Base-by-base conservation (phyloP, 2,797 vertebrate species). In the Brachyalestes nurse region DNA sequence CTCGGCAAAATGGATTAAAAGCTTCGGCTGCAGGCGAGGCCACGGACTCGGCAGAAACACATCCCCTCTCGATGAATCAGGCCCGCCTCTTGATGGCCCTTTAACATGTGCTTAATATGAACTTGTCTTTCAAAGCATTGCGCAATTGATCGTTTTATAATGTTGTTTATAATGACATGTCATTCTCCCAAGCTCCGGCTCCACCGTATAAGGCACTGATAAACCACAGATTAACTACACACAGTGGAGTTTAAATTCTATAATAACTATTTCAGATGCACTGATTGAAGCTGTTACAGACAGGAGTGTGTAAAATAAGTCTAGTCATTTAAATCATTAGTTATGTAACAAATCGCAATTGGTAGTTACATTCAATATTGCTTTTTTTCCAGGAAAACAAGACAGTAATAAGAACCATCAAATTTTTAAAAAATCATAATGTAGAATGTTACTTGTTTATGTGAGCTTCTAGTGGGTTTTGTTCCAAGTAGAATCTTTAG, bases 1-100 rank as follows among this genome's bases (percentile, higher is more conserved):
- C 51, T 25, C 77, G 40, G 66, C 55, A 57, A 86, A 86, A 83
- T 83, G 80, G 84, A 86, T 78, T 78, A 83, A 84, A 89, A 85
- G 82, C 81, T 82, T 81, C 83, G 70, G 75, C 75, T 55, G 69
- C 62, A 77, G 84, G 80, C 79, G 23, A 80, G 62, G 65, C 69
- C 72, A 81, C 16, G 45, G 40, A 73, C 69, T 57, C 58, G 28
- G 61, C 67, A 66, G 75, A 70, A 74, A 83, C 78, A 72, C 51
- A 51, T 71, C 58, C 64, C 67, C 55, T 58, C 66, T 45, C 60
- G 14, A 10, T 71, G 73, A 82, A 74, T 55, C 70, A 75, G 72
- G 51, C 40, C 5, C 19, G 69, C 67, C 79, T 78, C 53, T 58
- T 47, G 53, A 21, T n/a, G 25, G 57, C 49, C n/a, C 70, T 85